phyloP scores from a whole-genome alignment of 2,797 vertebrate species.

The Pithecia hirsuta region DNA sequence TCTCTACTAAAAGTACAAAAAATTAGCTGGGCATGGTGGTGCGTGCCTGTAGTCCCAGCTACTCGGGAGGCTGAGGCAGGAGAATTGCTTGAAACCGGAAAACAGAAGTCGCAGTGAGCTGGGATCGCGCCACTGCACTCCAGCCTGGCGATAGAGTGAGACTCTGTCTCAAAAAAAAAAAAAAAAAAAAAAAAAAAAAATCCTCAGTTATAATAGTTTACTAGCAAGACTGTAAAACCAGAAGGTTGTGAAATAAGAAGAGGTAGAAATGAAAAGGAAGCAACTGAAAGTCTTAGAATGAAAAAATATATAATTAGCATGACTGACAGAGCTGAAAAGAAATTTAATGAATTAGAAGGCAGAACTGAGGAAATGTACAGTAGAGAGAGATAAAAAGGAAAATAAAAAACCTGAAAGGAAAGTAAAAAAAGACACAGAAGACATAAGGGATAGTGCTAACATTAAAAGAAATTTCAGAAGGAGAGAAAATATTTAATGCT shows the following conservation, averaged over 20 bases:
- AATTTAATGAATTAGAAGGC: constrained; percentile 14
- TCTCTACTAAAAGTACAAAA: too few relatives aligned
- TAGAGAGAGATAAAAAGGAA: neutral
- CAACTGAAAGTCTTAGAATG: neutral
- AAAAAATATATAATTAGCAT: neutral
- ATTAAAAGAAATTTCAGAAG: neutral
- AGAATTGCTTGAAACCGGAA: too few relatives aligned
- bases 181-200: neutral
- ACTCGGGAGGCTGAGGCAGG: too few relatives aligned
- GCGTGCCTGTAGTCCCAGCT: too few relatives aligned
- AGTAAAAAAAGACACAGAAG: neutral
- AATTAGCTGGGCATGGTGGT: too few relatives aligned
- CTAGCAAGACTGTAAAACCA: neutral
- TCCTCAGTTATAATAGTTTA: neutral
- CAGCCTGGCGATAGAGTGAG: too few relatives aligned
- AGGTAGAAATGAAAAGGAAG: constrained; percentile 1
- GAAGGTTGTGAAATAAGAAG: constrained; percentile 2
- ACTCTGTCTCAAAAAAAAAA: too few relatives aligned
- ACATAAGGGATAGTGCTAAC: neutral
- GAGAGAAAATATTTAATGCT: neutral
- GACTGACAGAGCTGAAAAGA: constrained; percentile 24
- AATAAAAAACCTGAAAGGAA: neutral
- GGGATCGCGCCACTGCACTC: too few relatives aligned
- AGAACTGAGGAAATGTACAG: neutral
- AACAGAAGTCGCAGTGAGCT: too few relatives aligned